A percentile compares a stretch with the other conserved stretches of the same genome.
These are phyloP conservation scores for Monoplex corrugatus DNA, from an alignment of 2,888 invertebrate genomes.

Conservation along the genomic window DNA sequence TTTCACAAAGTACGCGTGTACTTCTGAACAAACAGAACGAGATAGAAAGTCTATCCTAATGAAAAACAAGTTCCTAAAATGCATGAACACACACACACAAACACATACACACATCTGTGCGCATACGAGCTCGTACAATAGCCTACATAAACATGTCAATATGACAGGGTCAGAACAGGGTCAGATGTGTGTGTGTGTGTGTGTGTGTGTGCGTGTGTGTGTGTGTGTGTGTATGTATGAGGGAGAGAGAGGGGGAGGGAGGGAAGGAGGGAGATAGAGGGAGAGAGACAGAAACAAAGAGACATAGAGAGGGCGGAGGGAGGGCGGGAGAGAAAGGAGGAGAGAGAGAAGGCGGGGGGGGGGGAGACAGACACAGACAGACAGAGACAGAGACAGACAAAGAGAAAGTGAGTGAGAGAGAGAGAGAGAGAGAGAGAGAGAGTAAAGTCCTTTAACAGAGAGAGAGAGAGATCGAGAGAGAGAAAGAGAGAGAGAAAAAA, in stretches of 20 bases:
- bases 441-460: no score
- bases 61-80: no score
- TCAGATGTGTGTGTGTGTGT: neutral
- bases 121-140: no score
- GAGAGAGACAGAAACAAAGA: neutral
- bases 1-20: no score
- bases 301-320: neutral
- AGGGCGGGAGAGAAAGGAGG: neutral
- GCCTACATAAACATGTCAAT: no score
- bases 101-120: neutral
- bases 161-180: no score
- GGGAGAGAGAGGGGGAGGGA: neutral
- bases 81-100: no score
- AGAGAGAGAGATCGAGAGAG: neutral
- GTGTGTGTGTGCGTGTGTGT: constrained; percentile 9
- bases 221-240: neutral
- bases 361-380: neutral
- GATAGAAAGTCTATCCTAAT: no score
- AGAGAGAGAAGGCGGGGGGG: neutral
- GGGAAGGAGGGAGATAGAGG: neutral
- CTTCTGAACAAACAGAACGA: no score
- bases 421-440: neutral
- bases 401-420: neutral
- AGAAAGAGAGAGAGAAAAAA: neutral
- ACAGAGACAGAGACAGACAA: neutral